Conservation (phyloP, 1,140 invertebrate species). For the Solenopsis fugax region DNA sequence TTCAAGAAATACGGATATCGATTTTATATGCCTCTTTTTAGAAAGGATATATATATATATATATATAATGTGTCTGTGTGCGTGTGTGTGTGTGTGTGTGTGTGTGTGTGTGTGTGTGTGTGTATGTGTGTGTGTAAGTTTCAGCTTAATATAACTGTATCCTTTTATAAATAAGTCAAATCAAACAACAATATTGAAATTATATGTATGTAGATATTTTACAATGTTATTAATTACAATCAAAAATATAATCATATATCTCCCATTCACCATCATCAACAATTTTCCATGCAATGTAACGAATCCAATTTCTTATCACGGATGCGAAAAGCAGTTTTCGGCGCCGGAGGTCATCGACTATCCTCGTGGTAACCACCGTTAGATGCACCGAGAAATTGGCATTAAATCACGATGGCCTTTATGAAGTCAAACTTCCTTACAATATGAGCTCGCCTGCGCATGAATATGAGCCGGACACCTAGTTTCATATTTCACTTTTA, state of each 20-base stretch:
- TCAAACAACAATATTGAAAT: background rate
- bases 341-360: conserved; percentile 67
- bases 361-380: conserved; percentile 75
- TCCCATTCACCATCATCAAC: background rate
- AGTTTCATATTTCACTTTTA: conserved; percentile 5
- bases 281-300: conserved; percentile 24
- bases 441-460: conserved; percentile 27
- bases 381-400: conserved; percentile 73
- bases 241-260: no score
- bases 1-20: no score
- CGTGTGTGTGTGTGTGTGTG: no score
- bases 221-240: background rate
- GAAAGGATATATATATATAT: no score
- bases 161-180: background rate
- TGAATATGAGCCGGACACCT: conserved; percentile 13
- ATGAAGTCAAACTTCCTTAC: conserved; percentile 44
- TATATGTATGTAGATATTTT: background rate
- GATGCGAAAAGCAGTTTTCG: conserved; percentile 25
- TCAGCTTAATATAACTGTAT: background rate
- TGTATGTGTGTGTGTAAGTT: background rate
- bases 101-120: no score
- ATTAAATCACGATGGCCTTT: conserved; percentile 68
- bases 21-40: background rate
- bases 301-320: conserved; percentile 30
- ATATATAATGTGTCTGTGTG: no score